Evolutionary conservation across 2,797 vertebrate genomes (phyloP).

Genomic region (Mormyrops attenuatus): DNA sequence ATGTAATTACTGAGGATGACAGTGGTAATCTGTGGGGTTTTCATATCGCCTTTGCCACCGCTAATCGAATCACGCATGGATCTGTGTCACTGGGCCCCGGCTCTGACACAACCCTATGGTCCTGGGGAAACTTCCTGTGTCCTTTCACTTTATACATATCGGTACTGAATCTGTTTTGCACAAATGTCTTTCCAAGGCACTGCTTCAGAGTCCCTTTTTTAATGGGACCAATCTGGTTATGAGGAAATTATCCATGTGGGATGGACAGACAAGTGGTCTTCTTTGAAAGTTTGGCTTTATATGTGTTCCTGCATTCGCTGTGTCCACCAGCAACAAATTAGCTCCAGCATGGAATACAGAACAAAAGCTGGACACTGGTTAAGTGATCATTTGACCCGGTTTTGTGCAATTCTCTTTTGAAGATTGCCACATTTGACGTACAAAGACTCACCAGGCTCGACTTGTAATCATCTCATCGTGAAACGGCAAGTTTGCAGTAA

Average conservation of each 20-base stretch:
- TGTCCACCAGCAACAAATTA: not conserved
- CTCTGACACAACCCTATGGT: conserved; percentile 66
- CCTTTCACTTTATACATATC: not conserved
- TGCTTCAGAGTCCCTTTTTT: not conserved
- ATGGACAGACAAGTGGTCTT: not conserved
- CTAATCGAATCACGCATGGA: conserved; percentile 74
- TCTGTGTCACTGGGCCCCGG: conserved; percentile 68
- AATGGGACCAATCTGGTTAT: not conserved
- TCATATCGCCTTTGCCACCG: conserved; percentile 73
- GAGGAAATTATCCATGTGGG: not conserved
- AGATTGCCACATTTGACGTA: not conserved
- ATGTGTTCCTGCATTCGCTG: not conserved
- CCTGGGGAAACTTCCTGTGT: conserved; percentile 21
- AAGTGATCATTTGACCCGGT: not conserved
- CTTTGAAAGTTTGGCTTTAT: not conserved
- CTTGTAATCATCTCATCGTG: not conserved
- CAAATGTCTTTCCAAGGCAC: conserved; percentile 29
- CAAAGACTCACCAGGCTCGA: not conserved
- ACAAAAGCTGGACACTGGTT: not conserved
- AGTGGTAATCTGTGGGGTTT: conserved; percentile 76
- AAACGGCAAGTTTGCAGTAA: not conserved
- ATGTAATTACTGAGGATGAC: conserved; percentile 77
- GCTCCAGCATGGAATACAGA: not conserved
- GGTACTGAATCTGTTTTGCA: conserved; percentile 9
- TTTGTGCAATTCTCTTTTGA: not conserved